Conservation (phyloP, 2,113 vertebrate genomes). For the Oxyura jamaicensis region DNA sequence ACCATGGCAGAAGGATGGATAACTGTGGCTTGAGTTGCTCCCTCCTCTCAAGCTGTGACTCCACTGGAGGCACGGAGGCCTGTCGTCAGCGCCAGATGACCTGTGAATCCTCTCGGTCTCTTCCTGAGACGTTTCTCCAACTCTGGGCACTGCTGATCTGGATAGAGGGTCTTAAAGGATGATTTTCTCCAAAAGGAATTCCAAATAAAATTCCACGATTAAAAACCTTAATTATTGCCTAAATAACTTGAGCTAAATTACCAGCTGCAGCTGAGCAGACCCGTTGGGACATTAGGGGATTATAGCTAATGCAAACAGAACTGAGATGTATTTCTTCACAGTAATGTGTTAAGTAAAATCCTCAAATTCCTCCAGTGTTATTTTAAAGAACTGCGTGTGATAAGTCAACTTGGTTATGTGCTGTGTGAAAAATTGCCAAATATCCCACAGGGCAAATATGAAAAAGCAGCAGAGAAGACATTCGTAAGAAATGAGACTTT, state of each 20-base stretch:
- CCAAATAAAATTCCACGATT: neutral
- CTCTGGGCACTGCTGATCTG: neutral
- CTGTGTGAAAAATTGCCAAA: constrained; percentile 44
- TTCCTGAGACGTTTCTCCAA: neutral
- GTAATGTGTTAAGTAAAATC: constrained; percentile 7
- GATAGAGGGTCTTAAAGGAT: neutral
- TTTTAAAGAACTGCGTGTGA: constrained; percentile 19
- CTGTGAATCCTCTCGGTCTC: neutral
- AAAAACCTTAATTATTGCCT: constrained; percentile 21
- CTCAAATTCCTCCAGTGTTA: constrained; percentile 30
- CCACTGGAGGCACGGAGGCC: neutral
- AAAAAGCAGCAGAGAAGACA: constrained; percentile 25
- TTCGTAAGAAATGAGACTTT: constrained; percentile 38
- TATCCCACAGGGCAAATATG: constrained; percentile 26
- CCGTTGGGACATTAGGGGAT: neutral
- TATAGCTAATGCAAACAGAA: neutral
- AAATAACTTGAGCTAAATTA: neutral
- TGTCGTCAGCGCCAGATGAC: neutral
- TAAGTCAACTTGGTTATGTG: constrained; percentile 29
- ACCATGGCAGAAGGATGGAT: neutral
- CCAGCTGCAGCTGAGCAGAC: neutral
- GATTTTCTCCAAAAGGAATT: neutral
- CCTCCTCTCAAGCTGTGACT: rapidly evolving
- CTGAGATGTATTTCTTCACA: neutral
- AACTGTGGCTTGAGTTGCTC: neutral